These are phyloP conservation scores for Rhincodon typus DNA, from an alignment of 2,797 vertebrate genomes.

Conservation along the genomic window DNA sequence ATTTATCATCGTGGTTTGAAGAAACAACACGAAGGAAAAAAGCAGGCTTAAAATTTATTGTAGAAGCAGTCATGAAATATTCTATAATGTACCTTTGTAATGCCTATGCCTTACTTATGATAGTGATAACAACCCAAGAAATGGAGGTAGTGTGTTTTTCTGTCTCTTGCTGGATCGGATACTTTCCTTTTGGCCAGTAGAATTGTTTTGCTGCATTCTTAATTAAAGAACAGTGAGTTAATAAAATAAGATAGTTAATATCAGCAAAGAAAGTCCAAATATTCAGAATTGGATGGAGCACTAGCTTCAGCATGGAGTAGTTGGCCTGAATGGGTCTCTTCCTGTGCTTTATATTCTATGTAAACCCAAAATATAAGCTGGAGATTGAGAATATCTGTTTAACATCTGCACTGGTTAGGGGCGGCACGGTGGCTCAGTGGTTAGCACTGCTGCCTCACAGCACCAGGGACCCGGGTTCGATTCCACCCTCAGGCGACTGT, in stretches of 20 bases:
- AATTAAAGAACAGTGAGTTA: neutral
- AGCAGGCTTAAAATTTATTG: neutral
- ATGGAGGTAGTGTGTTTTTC: neutral
- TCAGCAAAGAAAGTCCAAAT: neutral
- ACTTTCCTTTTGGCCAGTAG: neutral
- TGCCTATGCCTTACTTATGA: neutral
- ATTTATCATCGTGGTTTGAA: slow-evolving; percentile 43
- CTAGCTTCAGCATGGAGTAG: neutral
- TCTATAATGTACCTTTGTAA: neutral
- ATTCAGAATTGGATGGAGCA: neutral
- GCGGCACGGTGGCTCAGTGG: no score
- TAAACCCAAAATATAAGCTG: neutral
- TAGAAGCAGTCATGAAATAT: neutral
- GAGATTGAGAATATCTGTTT: no score
- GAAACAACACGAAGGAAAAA: neutral
- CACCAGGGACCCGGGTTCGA: no score
- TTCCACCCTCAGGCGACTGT: no score
- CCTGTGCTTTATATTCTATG: neutral
- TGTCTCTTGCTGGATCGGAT: neutral
- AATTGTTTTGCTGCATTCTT: neutral
- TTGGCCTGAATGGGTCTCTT: neutral
- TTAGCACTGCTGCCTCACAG: no score
- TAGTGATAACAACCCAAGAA: neutral
- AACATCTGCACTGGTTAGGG: no score
- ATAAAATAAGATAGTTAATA: neutral